phyloP scores from a whole-genome alignment of 2,797 vertebrate species.

The Sebastes elongatus region DNA sequence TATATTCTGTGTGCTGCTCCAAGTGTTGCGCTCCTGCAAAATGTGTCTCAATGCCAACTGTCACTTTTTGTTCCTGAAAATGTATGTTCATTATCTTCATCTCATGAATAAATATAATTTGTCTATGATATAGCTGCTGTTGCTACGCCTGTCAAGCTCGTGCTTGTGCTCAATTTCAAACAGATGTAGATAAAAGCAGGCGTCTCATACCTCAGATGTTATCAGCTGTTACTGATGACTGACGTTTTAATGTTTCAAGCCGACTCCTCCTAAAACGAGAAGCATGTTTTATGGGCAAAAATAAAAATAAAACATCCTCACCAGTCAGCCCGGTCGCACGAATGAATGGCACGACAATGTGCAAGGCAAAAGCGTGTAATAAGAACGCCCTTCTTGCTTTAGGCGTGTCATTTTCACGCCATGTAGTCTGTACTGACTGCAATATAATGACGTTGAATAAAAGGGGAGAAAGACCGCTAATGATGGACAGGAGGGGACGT shows the following conservation, averaged over 20 bases:
- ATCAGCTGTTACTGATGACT: background rate
- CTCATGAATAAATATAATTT: background rate
- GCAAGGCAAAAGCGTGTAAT: no score
- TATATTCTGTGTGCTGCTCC: background rate
- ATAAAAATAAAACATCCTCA: background rate
- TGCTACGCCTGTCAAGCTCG: background rate
- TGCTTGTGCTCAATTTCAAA: background rate
- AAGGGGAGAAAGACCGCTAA: no score
- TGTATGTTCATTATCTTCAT: background rate
- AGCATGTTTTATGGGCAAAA: background rate
- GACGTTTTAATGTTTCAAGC: background rate
- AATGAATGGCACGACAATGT: no score
- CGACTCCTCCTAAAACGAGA: background rate
- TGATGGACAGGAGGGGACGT: no score
- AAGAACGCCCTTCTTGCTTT: no score
- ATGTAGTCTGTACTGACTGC: no score
- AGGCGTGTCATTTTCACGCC: no score
- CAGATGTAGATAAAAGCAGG: background rate
- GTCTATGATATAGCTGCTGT: background rate
- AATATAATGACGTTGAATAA: no score
- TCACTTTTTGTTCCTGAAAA: background rate
- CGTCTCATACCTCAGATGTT: background rate
- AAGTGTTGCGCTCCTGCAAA: background rate
- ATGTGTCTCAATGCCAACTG: background rate
- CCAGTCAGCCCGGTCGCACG: background rate